A percentile compares a stretch with the other conserved stretches of the same genome.
These are phyloP conservation scores for Trematocara nigrifrons DNA, from an alignment of 2,113 vertebrate genomes.

Conservation along the genomic window DNA sequence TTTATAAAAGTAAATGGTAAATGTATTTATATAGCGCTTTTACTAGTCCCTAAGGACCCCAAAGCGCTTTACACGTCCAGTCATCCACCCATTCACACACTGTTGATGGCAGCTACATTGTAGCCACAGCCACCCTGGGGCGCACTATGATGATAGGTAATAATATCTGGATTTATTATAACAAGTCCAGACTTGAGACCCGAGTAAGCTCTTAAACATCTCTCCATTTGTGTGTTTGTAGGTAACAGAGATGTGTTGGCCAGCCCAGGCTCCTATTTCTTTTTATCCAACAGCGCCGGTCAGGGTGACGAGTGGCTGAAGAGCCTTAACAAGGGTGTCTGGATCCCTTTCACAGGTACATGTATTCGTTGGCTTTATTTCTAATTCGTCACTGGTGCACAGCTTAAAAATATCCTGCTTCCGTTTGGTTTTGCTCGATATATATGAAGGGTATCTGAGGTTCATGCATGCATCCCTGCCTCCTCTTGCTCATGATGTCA, in stretches of 20 bases:
- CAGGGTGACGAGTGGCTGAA: constrained; percentile 77
- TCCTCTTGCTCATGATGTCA: not conserved
- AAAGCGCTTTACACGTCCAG: too few relatives aligned
- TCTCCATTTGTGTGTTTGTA: not conserved
- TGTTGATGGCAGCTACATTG: too few relatives aligned
- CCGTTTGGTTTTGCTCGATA: not conserved
- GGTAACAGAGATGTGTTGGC: constrained; percentile 74
- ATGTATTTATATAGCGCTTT: too few relatives aligned
- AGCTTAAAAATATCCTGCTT: not conserved
- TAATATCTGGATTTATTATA: not conserved
- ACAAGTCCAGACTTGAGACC: not conserved
- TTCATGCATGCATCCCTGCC: not conserved
- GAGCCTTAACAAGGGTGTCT: constrained; percentile 75
- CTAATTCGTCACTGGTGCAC: not conserved
- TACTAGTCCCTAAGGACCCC: too few relatives aligned
- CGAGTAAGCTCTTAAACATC: not conserved
- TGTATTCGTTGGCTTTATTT: not conserved
- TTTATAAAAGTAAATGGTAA: not conserved
- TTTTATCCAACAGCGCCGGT: constrained; percentile 75
- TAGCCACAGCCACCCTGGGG: too few relatives aligned
- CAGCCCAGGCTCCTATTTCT: constrained; percentile 76
- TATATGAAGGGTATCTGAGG: not conserved
- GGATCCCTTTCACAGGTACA: constrained; percentile 77
- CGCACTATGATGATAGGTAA: not conserved
- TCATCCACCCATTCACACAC: too few relatives aligned